Evolutionary conservation across 2,113 vertebrate genomes (phyloP).

Genomic region (Passer domesticus): DNA sequence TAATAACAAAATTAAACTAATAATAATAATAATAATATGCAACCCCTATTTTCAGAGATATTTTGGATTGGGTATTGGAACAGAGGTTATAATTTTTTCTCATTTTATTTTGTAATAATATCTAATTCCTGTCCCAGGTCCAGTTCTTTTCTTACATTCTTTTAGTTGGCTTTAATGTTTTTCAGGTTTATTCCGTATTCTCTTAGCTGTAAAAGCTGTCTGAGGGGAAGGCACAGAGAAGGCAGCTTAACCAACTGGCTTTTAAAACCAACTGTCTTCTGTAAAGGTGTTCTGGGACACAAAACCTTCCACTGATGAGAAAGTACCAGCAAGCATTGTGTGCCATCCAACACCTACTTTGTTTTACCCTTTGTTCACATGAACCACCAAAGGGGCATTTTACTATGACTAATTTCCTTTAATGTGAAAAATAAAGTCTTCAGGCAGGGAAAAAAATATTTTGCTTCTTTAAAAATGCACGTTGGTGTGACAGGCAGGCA

Average conservation of each 20-base stretch:
- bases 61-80: background rate
- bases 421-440: background rate
- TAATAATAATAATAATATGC: background rate
- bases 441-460: background rate
- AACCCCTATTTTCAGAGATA: background rate
- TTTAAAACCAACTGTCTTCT: background rate
- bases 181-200: background rate
- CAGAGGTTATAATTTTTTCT: background rate
- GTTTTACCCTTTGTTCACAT: background rate
- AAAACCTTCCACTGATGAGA: background rate
- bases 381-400: background rate
- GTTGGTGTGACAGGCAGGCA: background rate
- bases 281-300: background rate
- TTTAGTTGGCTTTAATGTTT: background rate
- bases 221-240: background rate
- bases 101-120: background rate
- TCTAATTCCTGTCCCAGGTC: background rate
- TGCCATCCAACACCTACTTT: background rate
- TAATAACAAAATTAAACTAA: background rate
- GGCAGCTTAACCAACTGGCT: background rate
- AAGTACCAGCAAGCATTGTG: background rate
- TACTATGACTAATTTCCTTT: background rate
- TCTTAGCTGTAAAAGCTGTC: background rate
- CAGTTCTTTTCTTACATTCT: background rate
- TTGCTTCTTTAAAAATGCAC: background rate